These are phyloP conservation scores for Rallus crepitans DNA, from an alignment of 2,797 vertebrate species.

Conservation along the genomic window DNA sequence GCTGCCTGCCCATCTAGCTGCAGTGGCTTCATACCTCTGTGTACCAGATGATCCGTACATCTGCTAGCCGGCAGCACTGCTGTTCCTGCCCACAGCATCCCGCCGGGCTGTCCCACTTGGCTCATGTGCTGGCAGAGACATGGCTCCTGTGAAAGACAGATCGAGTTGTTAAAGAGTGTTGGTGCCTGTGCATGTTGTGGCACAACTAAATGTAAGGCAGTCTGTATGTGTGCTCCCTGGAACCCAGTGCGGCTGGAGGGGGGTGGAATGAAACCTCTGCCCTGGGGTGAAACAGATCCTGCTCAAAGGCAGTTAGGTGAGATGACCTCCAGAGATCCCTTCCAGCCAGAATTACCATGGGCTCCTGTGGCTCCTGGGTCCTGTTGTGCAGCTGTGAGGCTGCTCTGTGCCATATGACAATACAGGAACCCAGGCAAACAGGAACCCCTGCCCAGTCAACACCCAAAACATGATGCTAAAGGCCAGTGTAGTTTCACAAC, in stretches of 20 bases:
- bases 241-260: background rate
- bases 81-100: background rate
- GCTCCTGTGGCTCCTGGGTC: background rate
- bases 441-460: background rate
- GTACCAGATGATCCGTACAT: background rate
- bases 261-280: background rate
- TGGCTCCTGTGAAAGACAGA: background rate
- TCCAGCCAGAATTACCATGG: background rate
- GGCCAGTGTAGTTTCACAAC: background rate
- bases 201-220: background rate
- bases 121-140: background rate
- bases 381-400: accelerated
- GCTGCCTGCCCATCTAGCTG: background rate
- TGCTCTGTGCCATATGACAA: background rate
- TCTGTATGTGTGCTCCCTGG: background rate
- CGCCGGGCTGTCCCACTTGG: background rate
- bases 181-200: background rate
- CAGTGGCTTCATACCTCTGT: background rate
- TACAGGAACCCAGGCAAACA: accelerated
- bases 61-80: background rate
- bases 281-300: background rate
- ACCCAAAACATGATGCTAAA: background rate
- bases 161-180: background rate
- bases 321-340: background rate
- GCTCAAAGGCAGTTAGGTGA: background rate